Conservation (phyloP, 2,113 vertebrate species). For the Ctenomys sociabilis region DNA sequence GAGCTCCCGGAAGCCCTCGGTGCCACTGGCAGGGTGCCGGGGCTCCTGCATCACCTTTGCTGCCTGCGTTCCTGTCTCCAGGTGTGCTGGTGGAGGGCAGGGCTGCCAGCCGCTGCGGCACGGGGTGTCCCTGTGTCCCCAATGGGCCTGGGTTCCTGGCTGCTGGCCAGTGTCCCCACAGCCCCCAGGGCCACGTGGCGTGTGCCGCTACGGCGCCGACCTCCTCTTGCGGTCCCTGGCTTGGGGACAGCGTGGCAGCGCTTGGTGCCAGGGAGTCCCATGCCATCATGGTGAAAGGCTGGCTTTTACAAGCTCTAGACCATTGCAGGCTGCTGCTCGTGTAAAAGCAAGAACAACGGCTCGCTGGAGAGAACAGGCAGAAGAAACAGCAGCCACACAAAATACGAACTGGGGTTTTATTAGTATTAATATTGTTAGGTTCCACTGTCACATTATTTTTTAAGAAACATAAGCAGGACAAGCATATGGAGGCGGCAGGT, state of each 20-base stretch:
- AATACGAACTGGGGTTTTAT: not conserved
- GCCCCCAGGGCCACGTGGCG: no score
- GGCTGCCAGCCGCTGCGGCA: accelerated
- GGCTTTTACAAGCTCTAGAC: not conserved
- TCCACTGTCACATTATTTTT: not conserved
- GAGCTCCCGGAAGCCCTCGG: not conserved
- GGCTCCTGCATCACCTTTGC: no score
- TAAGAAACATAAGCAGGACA: not conserved
- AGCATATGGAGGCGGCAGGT: not conserved
- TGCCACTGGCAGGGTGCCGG: not conserved
- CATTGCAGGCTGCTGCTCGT: not conserved
- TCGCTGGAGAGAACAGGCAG: accelerated
- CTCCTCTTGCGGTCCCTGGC: no score
- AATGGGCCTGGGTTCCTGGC: not conserved
- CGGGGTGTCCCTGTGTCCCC: not conserved
- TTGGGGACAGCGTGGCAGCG: not conserved
- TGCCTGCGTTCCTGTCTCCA: not conserved
- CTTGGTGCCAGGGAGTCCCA: not conserved
- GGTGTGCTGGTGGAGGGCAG: not conserved
- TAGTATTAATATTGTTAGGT: not conserved
- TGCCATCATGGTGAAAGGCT: not conserved
- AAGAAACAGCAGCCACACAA: no score
- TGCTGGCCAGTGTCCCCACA: accelerated
- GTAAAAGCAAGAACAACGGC: not conserved
- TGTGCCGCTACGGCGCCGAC: accelerated